Evolutionary conservation across 2,888 invertebrate genomes (phyloP).

Genomic region (Epinotia demarniana): DNA sequence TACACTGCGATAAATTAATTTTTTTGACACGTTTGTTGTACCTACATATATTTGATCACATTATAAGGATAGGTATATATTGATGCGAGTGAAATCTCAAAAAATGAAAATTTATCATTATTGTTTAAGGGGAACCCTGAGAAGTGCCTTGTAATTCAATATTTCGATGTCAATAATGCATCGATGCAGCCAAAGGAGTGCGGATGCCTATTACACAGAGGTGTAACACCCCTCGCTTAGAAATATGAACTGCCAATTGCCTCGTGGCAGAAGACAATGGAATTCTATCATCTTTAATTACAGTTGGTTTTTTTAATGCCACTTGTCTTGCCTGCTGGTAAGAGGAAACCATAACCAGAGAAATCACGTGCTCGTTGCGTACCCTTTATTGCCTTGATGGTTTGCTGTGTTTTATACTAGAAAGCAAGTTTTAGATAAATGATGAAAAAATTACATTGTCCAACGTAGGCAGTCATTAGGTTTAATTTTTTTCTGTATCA

Average conservation of each 20-base stretch:
- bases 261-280: background rate
- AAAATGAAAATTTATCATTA: conserved; percentile 1
- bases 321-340: too few relatives aligned
- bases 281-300: background rate
- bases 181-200: conserved; percentile 45
- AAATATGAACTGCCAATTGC: background rate
- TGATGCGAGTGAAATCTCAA: background rate
- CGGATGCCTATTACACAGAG: conserved; percentile 34
- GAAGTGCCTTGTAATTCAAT: conserved; percentile 48
- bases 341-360: too few relatives aligned
- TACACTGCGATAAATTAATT: background rate
- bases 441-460: too few relatives aligned
- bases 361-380: too few relatives aligned
- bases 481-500: too few relatives aligned
- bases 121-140: conserved; percentile 44
- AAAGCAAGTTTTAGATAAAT: too few relatives aligned
- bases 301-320: too few relatives aligned
- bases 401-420: too few relatives aligned
- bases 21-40: too few relatives aligned
- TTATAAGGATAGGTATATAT: background rate
- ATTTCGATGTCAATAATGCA: conserved; percentile 45
- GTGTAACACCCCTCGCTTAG: background rate
- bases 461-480: too few relatives aligned
- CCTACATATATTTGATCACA: background rate
- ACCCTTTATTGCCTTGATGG: too few relatives aligned